These are phyloP conservation scores for Lepidocyrtinus sp. DNA, from an alignment of 2,888 invertebrate species.

Conservation along the genomic window DNA sequence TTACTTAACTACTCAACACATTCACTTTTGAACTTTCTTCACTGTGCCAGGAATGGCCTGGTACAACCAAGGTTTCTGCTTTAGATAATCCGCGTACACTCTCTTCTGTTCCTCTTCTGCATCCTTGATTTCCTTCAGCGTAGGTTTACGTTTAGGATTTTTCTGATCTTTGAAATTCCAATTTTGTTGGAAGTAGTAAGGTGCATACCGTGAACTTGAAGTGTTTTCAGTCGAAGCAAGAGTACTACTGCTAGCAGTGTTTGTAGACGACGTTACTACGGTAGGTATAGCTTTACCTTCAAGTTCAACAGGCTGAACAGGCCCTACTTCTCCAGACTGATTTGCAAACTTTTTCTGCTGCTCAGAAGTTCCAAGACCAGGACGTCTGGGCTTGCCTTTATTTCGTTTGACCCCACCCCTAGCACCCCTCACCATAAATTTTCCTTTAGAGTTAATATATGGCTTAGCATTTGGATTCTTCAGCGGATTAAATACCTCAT, in stretches of 20 bases:
- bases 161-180: constrained; percentile 22
- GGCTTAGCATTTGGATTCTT: constrained; percentile 21
- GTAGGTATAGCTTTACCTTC: background rate
- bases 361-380: constrained; percentile 47
- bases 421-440: constrained; percentile 35
- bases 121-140: constrained; percentile 40
- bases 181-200: constrained; percentile 40
- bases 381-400: constrained; percentile 35
- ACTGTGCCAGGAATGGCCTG: constrained; percentile 61
- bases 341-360: constrained; percentile 35
- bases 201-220: constrained; percentile 4
- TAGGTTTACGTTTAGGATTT: constrained; percentile 12
- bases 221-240: background rate
- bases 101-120: constrained; percentile 52
- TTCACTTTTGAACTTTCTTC: constrained; percentile 37
- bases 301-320: background rate
- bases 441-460: constrained; percentile 30
- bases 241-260: no score
- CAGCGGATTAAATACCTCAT: no score
- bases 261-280: background rate
- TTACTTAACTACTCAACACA: no score
- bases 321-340: constrained; percentile 16
- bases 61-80: constrained; percentile 60
- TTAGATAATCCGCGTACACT: constrained; percentile 54
- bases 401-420: constrained; percentile 42